Percentiles rank a stretch among this genome's conserved stretches.
Conservation (phyloP, 1,140 invertebrate species). For the Drosophila gunungcola region DNA sequence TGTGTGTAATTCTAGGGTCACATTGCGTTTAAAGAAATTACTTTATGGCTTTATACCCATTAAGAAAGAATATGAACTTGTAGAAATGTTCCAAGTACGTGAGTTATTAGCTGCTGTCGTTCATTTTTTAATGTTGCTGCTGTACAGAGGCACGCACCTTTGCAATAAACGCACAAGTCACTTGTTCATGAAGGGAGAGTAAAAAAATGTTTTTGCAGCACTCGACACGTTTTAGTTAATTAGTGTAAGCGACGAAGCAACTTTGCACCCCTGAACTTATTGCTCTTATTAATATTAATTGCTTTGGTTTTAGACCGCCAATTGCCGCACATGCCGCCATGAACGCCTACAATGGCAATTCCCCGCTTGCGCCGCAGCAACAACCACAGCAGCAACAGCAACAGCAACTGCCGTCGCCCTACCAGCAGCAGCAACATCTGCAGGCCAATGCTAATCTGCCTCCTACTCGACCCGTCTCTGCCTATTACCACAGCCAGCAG, state of each 20-base stretch:
- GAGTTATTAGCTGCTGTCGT: slow-evolving; percentile 59
- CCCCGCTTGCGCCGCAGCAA: slow-evolving; percentile 72
- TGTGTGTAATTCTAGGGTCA: slow-evolving; percentile 77
- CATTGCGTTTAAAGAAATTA: slow-evolving; percentile 78
- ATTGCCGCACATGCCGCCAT: slow-evolving; percentile 77
- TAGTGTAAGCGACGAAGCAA: slow-evolving; percentile 14
- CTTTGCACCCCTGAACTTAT: slow-evolving; percentile 1
- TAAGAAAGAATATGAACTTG: slow-evolving; percentile 76
- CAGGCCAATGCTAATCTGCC: slow-evolving; percentile 62
- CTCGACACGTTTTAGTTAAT: slow-evolving; percentile 36
- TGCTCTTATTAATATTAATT: slow-evolving; percentile 1
- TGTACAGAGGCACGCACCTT: slow-evolving; percentile 39
- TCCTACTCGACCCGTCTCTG: slow-evolving; percentile 75
- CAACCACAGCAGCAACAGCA: slow-evolving; percentile 68
- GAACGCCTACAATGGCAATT: slow-evolving; percentile 83
- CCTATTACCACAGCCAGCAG: slow-evolving; percentile 78
- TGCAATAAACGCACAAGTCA: slow-evolving; percentile 30
- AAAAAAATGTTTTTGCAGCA: slow-evolving; percentile 10
- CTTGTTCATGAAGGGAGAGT: neutral
- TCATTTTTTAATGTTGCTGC: slow-evolving; percentile 38
- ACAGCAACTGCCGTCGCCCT: slow-evolving; percentile 55
- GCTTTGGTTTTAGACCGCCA: slow-evolving; percentile 44
- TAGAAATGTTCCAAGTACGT: slow-evolving; percentile 82
- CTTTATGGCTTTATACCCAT: slow-evolving; percentile 80
- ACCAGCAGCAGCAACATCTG: slow-evolving; percentile 64